Evolutionary conservation across 1,140 invertebrate species (phyloP).

Genomic region (Drosophila teissieri): DNA sequence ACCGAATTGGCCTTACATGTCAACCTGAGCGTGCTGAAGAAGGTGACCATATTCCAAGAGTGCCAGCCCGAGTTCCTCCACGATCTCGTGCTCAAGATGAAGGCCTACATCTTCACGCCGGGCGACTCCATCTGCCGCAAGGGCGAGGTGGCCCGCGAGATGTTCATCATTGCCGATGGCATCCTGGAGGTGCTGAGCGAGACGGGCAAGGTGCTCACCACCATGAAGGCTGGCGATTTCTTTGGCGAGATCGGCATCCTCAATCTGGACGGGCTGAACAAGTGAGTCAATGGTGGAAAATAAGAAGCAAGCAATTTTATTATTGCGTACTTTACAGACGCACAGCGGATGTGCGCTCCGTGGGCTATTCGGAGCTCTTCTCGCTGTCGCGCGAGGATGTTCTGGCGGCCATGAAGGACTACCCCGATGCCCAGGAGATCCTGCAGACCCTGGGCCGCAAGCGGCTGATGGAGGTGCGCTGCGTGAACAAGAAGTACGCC

Average conservation of each 20-base stretch:
- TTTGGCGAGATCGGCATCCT: slow-evolving; percentile 99
- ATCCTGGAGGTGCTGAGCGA: slow-evolving; percentile 98
- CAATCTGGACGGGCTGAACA: slow-evolving; percentile 97
- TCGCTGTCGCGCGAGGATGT: slow-evolving; percentile 98
- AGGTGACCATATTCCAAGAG: slow-evolving; percentile 93
- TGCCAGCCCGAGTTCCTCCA: slow-evolving; percentile 98
- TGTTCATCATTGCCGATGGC: slow-evolving; percentile 99
- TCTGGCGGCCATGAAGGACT: slow-evolving; percentile 97
- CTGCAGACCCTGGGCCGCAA: slow-evolving; percentile 94
- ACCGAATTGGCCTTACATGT: slow-evolving; percentile 98
- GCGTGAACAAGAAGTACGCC: slow-evolving; percentile 84
- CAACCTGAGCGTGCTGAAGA: slow-evolving; percentile 97
- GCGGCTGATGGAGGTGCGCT: slow-evolving; percentile 92
- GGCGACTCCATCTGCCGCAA: slow-evolving; percentile 98
- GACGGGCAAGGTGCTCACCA: slow-evolving; percentile 95
- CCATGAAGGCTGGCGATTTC: slow-evolving; percentile 98
- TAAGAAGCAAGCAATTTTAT: too few species aligned
- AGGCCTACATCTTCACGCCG: slow-evolving; percentile 98
- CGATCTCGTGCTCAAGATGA: slow-evolving; percentile 98
- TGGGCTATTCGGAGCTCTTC: slow-evolving; percentile 98
- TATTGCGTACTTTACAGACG: slow-evolving; percentile 88
- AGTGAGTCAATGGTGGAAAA: slow-evolving; percentile 87
- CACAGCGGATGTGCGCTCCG: slow-evolving; percentile 97
- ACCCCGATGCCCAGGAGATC: slow-evolving; percentile 97
- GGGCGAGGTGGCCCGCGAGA: slow-evolving; percentile 96